Base-by-base conservation (phyloP, 1,140 invertebrate genomes). In the Gonatopus flavifemur region DNA sequence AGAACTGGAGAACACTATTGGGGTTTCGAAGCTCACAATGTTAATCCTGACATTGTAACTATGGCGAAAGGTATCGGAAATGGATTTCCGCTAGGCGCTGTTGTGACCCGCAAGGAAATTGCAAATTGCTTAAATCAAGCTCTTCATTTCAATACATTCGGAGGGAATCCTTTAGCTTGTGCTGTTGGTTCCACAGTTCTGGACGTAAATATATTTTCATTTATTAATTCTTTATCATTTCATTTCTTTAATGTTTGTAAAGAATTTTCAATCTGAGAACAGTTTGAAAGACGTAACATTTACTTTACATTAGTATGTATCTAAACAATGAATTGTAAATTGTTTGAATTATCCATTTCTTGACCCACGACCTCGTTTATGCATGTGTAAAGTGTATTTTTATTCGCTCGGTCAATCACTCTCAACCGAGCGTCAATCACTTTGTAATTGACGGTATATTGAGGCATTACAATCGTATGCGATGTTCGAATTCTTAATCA, bases 141-240 rank as follows among this genome's bases (percentile, higher is more conserved):
- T 0, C 67, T 84, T 7, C 93, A 96, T 78, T 98, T 98, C 68
- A 98, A 98, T 70, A 99, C 96, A 0, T 98, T 89, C 73, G 94
- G 93, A 6, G 96, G 96, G 6, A 98, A 97, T 80, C 93, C 96
- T 1, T 59, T 98, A 55, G 89, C 93, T 3, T 93, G 86, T 62
- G 84, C 90, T 22, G 88, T 92, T 9, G 96, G 94, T 16, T 84
- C 88, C 32, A 84, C 93, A 12, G 95, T 98, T 31, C 76, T 99
- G 32, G 88, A 98, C 62, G 94, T 93, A 79, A 77, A 64, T 59
- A 40, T 40, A 40, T 18, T 43, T 30, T 10, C 13, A 32, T 37
- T 39, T 22, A 18, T 25, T 40, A 49, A 30, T 50, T 28, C 9
- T 39, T 28, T 39, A 19, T 30, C 33, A 22, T 15, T 31, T 3